Evolutionary conservation across 2,888 invertebrate genomes (phyloP), one percentile per base, ranked within the genome.

Genomic region (Synanthedon tipuliformis): DNA sequence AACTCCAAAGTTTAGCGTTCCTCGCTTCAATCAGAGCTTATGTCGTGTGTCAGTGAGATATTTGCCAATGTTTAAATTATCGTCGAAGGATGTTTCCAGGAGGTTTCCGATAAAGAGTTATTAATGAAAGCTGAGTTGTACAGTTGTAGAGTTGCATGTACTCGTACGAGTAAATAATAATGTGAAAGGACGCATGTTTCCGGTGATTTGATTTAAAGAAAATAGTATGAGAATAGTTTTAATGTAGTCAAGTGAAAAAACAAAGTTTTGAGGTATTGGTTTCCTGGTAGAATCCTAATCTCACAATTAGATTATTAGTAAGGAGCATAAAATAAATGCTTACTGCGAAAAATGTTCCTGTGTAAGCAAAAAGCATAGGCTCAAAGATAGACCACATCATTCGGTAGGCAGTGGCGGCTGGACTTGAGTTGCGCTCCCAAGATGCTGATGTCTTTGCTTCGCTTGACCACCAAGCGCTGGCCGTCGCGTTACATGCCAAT

Each of bases 261-360:
- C 5, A 23, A 23, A 23, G 23, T 27, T 27, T 27, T 7, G 7
- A 16, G 27, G 8, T 34, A 34, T 34, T 34, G 8, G 27, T 34
- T 34, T 34, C 8, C 34, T 10, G 34, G 10, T 34, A 10, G 34
- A 34, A 34, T 34, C 3, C 7, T 34, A 34, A 34, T 34, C 34
- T 34, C 10, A 34, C 2, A 34, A 10, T 34, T 10, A 2, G 8
- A 11, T 45, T 45, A 12, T 7, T 45, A 23, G 45, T 48, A 52
- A 8, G 8, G 3, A 10, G 10, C 3, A 34, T 3, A 34, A 34
- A 34, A 34, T 48, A 48, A 34, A 51, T 52, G 62, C 70, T 56
- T 57, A 85, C 86, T 71, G 78, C 79, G 57, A 85, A 78, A 62
- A 76, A 85, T 7, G 85, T 82, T 40, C 86, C 86, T 0, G 85